Evolutionary conservation across 2,797 vertebrate genomes (phyloP).

Genomic region (Pterois miles): DNA sequence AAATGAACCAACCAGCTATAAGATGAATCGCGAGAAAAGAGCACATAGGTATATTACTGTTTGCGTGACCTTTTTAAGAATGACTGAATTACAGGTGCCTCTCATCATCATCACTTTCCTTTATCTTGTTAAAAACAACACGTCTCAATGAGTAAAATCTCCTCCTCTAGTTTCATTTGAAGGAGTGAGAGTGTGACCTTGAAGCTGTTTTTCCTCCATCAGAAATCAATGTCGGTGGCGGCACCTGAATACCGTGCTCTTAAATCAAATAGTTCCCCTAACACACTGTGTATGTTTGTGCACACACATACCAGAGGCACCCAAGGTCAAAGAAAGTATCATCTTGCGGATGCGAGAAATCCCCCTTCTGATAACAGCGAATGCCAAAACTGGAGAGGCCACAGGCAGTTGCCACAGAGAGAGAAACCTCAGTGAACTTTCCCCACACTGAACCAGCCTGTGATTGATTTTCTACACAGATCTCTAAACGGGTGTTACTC

Average conservation of each 20-base stretch:
- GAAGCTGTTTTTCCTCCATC: constrained; percentile 10
- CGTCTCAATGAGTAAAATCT: constrained; percentile 9
- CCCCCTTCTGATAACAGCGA: constrained; percentile 47
- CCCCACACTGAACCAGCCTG: constrained; percentile 50
- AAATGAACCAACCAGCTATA: constrained; percentile 4
- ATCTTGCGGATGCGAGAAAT: constrained; percentile 53
- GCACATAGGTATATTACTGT: constrained; percentile 16
- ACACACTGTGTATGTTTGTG: constrained; percentile 28
- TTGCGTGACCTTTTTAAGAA: constrained; percentile 3
- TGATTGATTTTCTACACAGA: constrained; percentile 78
- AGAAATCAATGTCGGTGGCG: constrained; percentile 55
- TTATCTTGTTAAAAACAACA: constrained; percentile 2
- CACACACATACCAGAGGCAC: constrained; percentile 17
- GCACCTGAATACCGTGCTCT: constrained; percentile 23
- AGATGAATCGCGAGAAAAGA: constrained; percentile 32
- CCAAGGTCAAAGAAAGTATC: constrained; percentile 62
- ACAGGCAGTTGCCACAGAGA: constrained; percentile 31
- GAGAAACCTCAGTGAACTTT: constrained; percentile 65
- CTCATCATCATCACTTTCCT: not conserved
- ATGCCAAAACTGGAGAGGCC: constrained; percentile 50
- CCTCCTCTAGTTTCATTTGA: constrained; percentile 20
- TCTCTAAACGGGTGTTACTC: constrained; percentile 74
- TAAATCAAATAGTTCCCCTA: constrained; percentile 45
- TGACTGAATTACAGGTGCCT: not conserved
- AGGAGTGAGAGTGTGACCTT: constrained; percentile 26